Evolutionary conservation across 2,113 vertebrate species (phyloP).

Genomic region (Psilopogon haemacephalus): DNA sequence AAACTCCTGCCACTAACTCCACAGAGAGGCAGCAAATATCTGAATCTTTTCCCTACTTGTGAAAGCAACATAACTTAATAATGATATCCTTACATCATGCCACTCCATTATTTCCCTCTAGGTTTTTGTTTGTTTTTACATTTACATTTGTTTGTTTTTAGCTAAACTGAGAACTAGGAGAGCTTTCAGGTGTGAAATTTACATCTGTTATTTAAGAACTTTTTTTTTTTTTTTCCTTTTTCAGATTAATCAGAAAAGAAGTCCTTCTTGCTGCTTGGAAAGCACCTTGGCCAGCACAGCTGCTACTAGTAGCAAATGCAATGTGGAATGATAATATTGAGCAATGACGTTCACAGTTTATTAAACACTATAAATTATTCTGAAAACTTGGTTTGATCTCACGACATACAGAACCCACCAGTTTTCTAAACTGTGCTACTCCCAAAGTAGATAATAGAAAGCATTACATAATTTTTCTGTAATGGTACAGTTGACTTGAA

Average conservation of each 20-base stretch:
- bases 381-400: conserved; percentile 53
- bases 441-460: conserved; percentile 20
- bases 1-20: not conserved
- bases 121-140: not conserved
- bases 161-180: not conserved
- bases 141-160: not conserved
- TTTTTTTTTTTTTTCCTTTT: not conserved
- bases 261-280: not conserved
- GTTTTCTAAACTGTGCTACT: conserved; percentile 16
- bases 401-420: not conserved
- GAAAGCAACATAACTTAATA: not conserved
- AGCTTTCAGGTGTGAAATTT: conserved; percentile 17
- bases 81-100: not conserved
- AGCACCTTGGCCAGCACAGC: not conserved
- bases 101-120: not conserved
- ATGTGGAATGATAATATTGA: not conserved
- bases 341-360: not conserved
- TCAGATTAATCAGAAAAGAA: not conserved
- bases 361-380: conserved; percentile 10
- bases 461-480: conserved; percentile 23
- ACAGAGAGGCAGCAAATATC: not conserved
- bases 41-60: not conserved
- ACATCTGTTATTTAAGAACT: not conserved
- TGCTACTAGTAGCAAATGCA: not conserved
- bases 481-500: conserved; percentile 14